A percentile compares a stretch with the other conserved stretches of the same genome.
These are phyloP conservation scores for Chaitophorus viminalis DNA, from an alignment of 2,888 invertebrate genomes.

Conservation along the genomic window DNA sequence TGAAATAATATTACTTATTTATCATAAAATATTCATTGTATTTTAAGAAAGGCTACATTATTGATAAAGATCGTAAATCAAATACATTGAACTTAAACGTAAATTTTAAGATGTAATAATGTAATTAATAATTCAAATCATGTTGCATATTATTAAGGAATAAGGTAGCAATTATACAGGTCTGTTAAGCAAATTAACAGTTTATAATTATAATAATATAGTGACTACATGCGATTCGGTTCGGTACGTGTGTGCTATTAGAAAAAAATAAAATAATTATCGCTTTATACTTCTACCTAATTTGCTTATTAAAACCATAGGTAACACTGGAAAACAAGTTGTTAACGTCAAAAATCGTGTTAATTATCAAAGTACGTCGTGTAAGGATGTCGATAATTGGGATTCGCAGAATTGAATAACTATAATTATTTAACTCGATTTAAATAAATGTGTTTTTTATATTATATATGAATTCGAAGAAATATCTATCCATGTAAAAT, in stretches of 20 bases:
- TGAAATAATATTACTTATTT: too few species aligned
- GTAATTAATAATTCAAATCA: constrained; percentile 20
- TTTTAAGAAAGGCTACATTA: neutral
- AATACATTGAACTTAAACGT: constrained; percentile 9
- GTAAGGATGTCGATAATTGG: neutral
- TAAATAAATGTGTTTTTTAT: too few species aligned
- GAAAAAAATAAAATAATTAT: neutral
- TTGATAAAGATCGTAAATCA: neutral
- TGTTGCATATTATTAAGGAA: constrained; percentile 8
- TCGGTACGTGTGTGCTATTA: constrained; percentile 1
- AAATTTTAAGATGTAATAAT: too few species aligned
- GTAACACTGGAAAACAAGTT: neutral
- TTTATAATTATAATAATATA: constrained; percentile 39
- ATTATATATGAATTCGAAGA: too few species aligned
- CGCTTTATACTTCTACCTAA: neutral
- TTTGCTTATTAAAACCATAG: constrained; percentile 3
- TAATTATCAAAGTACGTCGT: neutral
- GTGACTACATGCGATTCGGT: neutral
- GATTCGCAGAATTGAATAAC: too few species aligned
- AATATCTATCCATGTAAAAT: too few species aligned
- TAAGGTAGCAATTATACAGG: neutral
- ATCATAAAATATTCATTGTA: neutral
- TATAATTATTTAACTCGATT: too few species aligned
- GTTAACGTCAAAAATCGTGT: constrained; percentile 14
- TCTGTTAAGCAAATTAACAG: constrained; percentile 5